Evolutionary conservation across 2,113 vertebrate species (phyloP), one percentile per base, ranked within the genome.

Genomic region (Phocoena sinus): DNA sequence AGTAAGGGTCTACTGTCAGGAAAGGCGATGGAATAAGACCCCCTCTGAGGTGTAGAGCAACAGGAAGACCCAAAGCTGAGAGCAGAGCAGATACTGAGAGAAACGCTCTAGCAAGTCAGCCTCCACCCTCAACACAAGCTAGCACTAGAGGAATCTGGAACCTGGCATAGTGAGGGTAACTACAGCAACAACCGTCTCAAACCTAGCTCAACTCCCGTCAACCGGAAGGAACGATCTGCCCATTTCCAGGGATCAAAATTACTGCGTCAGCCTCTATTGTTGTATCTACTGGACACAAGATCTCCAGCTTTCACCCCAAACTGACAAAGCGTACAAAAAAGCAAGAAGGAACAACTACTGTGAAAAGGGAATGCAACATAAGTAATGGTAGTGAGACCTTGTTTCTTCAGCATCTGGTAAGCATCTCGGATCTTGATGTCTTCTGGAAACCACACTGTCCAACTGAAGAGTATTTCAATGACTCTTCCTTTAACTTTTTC

Each of bases 371-470:
- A 26, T 0, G 23, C 26, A n/a, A 58, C 0, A 1, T 13, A 20
- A 53, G 20, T 0, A 3, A 63, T 0, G 12, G 60, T 31, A 36
- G 73, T 31, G 93, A 58, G 68, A 99, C 99, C 99, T 99, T 99
- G 99, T 98, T 99, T 99, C 99, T 99, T 99, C 67, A 99, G 98
- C 99, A 99, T 99, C 96, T 98, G 97, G 98, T 99, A 99, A 18
- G 99, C 99, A 44, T 99, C 99, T 92, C 99, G 99, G 96, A 99
- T 99, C 98, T 99, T 99, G 74, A 99, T 98, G 97, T 99, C 99
- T 50, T 99, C 99, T 95, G 99, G 99, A 82, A 99, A 99, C 99
- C 99, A 99, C 38, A 99, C 99, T 0, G 99, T 99, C 99, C 99
- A 99, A 97, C 99, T 99, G 63, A 99, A 99, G 68, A 99, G 98